Conservation (phyloP, 2,113 vertebrate genomes). For the Campylorhamphus procurvoides region DNA sequence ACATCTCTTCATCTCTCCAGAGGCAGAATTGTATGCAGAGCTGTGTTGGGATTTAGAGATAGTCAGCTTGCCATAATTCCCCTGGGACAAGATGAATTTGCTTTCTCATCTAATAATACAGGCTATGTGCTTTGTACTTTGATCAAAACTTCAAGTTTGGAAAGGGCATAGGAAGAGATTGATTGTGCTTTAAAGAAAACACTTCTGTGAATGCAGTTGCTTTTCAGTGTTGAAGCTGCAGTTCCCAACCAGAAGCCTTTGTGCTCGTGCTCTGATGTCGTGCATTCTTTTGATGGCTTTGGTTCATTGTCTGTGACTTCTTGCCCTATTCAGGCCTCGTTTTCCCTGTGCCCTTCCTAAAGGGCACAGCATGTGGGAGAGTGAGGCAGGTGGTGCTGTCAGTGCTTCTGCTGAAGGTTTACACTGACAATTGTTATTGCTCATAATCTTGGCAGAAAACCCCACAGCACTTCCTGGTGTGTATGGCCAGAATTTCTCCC, state of each 20-base stretch:
- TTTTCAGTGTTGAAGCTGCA: not conserved
- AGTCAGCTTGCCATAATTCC: not conserved
- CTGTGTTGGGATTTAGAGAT: not conserved
- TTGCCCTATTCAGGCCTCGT: not conserved
- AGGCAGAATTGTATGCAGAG: not conserved
- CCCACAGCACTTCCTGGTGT: accelerated
- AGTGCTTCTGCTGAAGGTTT: not conserved
- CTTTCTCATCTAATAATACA: not conserved
- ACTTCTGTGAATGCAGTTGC: not conserved
- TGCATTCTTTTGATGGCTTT: not conserved
- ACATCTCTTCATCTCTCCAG: not conserved
- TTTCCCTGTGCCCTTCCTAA: not conserved
- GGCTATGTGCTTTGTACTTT: not conserved
- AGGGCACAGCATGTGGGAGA: not conserved
- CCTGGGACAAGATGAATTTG: not conserved
- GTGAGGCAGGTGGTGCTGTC: not conserved
- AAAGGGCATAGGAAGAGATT: not conserved
- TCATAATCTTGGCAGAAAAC: not conserved
- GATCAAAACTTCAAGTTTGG: not conserved
- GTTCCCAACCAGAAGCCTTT: not conserved
- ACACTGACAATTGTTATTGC: not conserved
- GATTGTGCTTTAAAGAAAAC: not conserved
- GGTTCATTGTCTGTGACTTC: not conserved
- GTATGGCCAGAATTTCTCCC: not conserved
- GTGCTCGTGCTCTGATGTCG: not conserved